These are phyloP conservation scores for Macrotus californicus DNA, from an alignment of 2,113 vertebrate genomes.

Conservation along the genomic window DNA sequence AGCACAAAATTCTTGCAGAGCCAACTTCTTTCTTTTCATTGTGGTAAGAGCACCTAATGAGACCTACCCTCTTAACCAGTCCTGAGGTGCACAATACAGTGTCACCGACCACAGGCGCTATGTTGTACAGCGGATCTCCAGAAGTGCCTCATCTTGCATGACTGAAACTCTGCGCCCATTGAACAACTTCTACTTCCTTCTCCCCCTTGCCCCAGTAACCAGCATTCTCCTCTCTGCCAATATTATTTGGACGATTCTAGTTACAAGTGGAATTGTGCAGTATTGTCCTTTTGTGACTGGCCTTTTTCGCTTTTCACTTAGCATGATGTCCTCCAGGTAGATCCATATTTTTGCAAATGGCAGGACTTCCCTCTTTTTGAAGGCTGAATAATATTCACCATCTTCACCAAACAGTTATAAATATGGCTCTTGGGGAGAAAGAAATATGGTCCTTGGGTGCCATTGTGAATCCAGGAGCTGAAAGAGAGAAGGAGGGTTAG, in stretches of 20 bases:
- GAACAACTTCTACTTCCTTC: neutral
- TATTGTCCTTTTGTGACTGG: neutral
- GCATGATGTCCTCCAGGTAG: neutral
- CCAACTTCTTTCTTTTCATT: neutral
- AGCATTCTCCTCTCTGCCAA: neutral
- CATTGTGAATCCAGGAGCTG: neutral
- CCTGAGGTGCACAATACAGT: neutral
- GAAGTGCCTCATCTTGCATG: neutral
- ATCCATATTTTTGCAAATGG: neutral
- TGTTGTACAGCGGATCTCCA: neutral
- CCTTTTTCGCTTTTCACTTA: neutral
- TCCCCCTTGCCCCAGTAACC: neutral
- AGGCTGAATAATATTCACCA: neutral
- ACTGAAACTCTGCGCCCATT: neutral
- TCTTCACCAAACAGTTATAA: neutral
- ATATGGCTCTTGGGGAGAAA: neutral
- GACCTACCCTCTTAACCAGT: neutral
- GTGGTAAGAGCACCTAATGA: neutral
- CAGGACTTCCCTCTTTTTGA: neutral
- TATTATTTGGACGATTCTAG: neutral
- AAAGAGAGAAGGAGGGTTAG: neutral
- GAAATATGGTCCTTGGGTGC: neutral
- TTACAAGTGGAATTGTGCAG: neutral
- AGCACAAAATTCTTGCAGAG: neutral
- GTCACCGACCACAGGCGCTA: neutral